A percentile compares a stretch with the other conserved stretches of the same genome.
Conservation (phyloP, 2,113 vertebrate species). For the Macrotis lagotis region DNA sequence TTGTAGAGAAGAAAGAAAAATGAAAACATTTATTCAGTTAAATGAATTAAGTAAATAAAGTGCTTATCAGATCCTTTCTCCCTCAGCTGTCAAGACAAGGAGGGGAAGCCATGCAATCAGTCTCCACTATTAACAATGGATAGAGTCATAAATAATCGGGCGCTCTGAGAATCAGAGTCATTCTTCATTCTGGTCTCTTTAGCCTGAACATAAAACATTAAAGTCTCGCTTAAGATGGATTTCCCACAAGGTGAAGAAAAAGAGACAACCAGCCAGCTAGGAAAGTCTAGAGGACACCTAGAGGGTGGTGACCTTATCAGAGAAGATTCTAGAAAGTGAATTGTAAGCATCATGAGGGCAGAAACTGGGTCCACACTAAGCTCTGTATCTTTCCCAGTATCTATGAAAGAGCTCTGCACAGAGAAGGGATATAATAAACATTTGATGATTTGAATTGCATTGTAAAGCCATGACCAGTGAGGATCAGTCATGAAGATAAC, state of each 20-base stretch:
- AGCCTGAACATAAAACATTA: conserved; percentile 43
- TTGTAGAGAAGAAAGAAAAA: conserved; percentile 72
- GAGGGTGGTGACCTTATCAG: background rate
- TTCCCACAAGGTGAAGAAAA: conserved; percentile 27
- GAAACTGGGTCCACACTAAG: background rate
- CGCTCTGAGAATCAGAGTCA: conserved; percentile 9
- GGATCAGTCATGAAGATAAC: background rate
- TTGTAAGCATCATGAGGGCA: background rate
- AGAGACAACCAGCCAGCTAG: background rate
- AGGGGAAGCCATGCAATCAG: conserved; percentile 59
- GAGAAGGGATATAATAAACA: background rate
- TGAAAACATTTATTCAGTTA: conserved; percentile 69
- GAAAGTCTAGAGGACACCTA: background rate
- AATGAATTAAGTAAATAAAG: conserved; percentile 64
- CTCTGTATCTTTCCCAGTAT: background rate
- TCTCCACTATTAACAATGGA: conserved; percentile 56
- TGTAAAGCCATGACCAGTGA: background rate
- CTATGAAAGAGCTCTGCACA: background rate
- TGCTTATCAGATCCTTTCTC: conserved; percentile 62
- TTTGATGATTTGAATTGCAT: background rate
- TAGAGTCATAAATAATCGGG: conserved; percentile 59
- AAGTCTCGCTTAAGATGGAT: conserved; percentile 57
- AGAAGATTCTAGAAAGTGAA: background rate
- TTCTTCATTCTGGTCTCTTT: conserved; percentile 58
- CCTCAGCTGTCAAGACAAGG: conserved; percentile 67